A percentile compares a stretch with the other conserved stretches of the same genome.
phyloP scores from a whole-genome alignment of 2,797 vertebrate genomes.

The Manis crassicaudata region DNA sequence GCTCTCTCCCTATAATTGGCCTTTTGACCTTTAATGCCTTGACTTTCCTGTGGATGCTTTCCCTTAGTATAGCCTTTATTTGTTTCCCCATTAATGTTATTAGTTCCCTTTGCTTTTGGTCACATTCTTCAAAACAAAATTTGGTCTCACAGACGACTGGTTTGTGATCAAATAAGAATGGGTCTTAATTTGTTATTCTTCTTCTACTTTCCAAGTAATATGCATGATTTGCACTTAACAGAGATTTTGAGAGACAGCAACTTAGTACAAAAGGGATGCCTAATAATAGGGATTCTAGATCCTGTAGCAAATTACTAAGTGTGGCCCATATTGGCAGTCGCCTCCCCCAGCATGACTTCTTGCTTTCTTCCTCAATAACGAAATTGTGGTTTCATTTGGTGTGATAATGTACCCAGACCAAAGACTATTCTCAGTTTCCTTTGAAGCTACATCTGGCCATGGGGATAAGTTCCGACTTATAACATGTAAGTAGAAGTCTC shows the following conservation, averaged over 20 bases:
- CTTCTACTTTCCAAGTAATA: not conserved
- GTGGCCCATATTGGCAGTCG: not conserved
- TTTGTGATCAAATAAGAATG: not conserved
- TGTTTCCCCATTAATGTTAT: slow-evolving; percentile 6
- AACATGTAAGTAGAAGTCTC: not conserved
- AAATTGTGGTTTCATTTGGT: slow-evolving; percentile 46
- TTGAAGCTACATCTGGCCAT: slow-evolving; percentile 22
- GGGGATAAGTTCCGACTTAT: not conserved
- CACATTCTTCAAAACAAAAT: slow-evolving; percentile 35
- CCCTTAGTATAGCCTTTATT: not conserved
- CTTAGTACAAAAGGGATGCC: not conserved
- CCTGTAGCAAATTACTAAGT: not conserved
- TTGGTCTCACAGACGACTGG: not conserved
- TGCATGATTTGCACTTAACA: slow-evolving; percentile 19
- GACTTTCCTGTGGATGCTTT: not conserved
- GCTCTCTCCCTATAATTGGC: not conserved
- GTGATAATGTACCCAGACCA: not conserved
- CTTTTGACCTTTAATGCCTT: not conserved
- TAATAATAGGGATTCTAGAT: slow-evolving; percentile 19
- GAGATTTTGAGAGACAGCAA: slow-evolving; percentile 11
- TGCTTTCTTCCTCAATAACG: not conserved
- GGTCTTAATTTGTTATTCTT: slow-evolving; percentile 22
- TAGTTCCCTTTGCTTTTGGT: not conserved
- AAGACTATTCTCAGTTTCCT: not conserved
- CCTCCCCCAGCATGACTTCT: not conserved